Evolutionary conservation across 2,888 invertebrate genomes (phyloP).

Genomic region (Acleris literana): DNA sequence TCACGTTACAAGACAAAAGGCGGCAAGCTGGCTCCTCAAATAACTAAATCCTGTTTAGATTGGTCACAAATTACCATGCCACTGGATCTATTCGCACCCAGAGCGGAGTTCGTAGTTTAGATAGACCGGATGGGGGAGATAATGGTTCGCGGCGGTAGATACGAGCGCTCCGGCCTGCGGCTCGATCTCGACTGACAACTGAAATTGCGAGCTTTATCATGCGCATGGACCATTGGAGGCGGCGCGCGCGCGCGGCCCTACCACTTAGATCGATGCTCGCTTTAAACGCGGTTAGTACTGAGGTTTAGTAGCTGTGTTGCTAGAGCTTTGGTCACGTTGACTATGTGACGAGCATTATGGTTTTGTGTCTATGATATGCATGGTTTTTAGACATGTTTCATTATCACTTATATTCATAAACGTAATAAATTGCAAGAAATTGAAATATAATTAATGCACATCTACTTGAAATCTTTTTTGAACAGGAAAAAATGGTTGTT

Average conservation of each 20-base stretch:
- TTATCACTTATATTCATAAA: no score
- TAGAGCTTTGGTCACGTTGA: background rate
- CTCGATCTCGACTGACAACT: conserved; percentile 71
- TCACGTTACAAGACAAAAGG: conserved; percentile 63
- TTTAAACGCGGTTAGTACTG: conserved; percentile 31
- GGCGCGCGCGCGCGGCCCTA: conserved; percentile 65
- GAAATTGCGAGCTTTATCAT: conserved; percentile 78
- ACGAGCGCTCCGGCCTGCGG: conserved; percentile 62
- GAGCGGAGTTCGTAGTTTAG: conserved; percentile 45
- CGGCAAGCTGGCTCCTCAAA: conserved; percentile 59
- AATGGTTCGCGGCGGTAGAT: conserved; percentile 49
- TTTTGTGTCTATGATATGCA: no score
- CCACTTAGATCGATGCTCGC: conserved; percentile 64
- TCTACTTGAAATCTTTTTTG: no score
- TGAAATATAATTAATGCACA: no score
- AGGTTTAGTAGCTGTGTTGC: background rate
- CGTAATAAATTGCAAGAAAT: no score
- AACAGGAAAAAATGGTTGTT: no score
- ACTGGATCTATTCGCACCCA: conserved; percentile 63
- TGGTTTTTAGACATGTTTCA: no score
- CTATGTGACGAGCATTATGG: no score
- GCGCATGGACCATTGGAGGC: conserved; percentile 41
- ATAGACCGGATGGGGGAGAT: conserved; percentile 52
- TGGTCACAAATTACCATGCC: conserved; percentile 78
- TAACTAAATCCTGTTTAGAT: conserved; percentile 57